A percentile compares a stretch with the other conserved stretches of the same genome.
phyloP scores from a whole-genome alignment of 2,797 vertebrate species.

The Natrix natrix region DNA sequence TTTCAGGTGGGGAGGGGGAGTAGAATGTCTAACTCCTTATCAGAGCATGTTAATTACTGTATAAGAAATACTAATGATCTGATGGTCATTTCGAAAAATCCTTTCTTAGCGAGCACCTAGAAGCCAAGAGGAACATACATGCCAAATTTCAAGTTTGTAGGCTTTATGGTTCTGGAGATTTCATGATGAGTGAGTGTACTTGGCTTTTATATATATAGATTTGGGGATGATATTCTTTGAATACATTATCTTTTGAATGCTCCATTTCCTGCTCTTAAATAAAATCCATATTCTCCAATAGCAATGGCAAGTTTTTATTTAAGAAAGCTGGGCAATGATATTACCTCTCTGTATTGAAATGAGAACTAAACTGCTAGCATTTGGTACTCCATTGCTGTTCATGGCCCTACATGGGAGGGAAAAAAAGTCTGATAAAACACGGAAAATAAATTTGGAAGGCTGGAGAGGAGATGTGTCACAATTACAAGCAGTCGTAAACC shows the following conservation, averaged over 20 bases:
- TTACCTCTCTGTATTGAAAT: background rate
- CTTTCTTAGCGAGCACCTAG: too few relatives aligned
- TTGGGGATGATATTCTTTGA: background rate
- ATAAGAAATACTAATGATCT: too few relatives aligned
- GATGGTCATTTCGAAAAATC: too few relatives aligned
- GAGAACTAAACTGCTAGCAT: background rate
- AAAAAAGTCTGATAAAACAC: background rate
- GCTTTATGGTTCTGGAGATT: too few relatives aligned
- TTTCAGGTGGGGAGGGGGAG: too few relatives aligned
- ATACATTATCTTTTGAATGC: background rate
- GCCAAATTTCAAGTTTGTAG: too few relatives aligned
- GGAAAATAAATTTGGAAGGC: background rate
- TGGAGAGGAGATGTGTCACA: background rate
- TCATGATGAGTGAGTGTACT: too few relatives aligned
- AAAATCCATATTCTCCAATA: background rate
- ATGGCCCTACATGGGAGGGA: background rate
- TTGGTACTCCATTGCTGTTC: background rate
- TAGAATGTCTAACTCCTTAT: too few relatives aligned
- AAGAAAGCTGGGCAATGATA: background rate
- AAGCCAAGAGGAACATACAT: too few relatives aligned
- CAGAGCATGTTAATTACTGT: too few relatives aligned
- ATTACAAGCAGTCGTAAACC: background rate
- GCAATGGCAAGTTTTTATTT: background rate
- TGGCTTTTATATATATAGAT: background rate
- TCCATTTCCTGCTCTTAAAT: background rate